Percentiles rank a stretch among this genome's conserved stretches.
phyloP scores from a whole-genome alignment of 2,113 vertebrate genomes.

The Platichthys stellatus region DNA sequence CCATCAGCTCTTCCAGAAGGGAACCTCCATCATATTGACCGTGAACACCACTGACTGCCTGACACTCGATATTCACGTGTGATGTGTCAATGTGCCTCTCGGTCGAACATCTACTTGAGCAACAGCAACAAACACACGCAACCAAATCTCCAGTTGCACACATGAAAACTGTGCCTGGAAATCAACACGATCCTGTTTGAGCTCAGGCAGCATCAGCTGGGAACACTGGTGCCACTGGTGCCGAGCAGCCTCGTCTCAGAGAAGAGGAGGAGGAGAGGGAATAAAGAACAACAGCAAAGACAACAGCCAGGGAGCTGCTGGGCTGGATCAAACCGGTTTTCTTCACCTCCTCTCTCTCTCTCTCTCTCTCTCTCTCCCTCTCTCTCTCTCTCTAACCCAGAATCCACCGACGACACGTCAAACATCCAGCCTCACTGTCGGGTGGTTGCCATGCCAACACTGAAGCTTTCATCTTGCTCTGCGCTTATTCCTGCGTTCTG shows the following conservation, averaged over 20 bases:
- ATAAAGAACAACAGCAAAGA: slow-evolving; percentile 31
- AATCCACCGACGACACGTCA: slow-evolving; percentile 50
- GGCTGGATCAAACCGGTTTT: slow-evolving; percentile 63
- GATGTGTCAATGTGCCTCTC: slow-evolving; percentile 27
- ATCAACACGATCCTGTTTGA: slow-evolving; percentile 4
- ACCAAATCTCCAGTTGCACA: background rate
- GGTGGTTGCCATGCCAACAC: slow-evolving; percentile 74
- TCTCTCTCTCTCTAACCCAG: slow-evolving; percentile 29
- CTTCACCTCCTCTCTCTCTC: slow-evolving; percentile 26
- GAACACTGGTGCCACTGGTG: background rate
- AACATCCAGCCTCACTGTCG: slow-evolving; percentile 50
- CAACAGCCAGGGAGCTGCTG: slow-evolving; percentile 24
- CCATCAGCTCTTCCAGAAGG: background rate
- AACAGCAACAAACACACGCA: slow-evolving; percentile 15
- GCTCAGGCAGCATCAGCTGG: slow-evolving; percentile 24
- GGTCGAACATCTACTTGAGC: background rate
- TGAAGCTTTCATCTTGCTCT: slow-evolving; percentile 60
- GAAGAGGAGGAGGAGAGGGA: slow-evolving; percentile 3
- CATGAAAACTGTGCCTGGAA: background rate
- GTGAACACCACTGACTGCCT: background rate
- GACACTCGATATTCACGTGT: slow-evolving; percentile 18
- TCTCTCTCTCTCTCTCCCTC: background rate
- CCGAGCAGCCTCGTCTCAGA: slow-evolving; percentile 6
- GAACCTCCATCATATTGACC: slow-evolving; percentile 18
- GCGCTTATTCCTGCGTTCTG: slow-evolving; percentile 12